Conservation (phyloP, 2,797 vertebrate genomes). For the Nyctibius grandis region DNA sequence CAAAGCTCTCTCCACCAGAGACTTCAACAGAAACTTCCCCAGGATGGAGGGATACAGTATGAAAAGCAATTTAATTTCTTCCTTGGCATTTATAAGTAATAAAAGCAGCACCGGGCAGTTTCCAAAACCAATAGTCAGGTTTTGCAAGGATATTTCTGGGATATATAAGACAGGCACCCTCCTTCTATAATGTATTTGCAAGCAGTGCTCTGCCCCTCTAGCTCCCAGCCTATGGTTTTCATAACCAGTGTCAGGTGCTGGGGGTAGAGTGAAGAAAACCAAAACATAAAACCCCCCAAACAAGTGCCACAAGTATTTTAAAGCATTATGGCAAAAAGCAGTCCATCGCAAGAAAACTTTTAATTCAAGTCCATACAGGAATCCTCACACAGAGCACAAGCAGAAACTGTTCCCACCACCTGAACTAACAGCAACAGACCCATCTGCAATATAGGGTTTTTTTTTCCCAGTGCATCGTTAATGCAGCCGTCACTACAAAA, state of each 20-base stretch:
- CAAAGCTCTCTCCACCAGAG: slow-evolving; percentile 1
- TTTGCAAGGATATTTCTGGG: not conserved
- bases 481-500: not conserved
- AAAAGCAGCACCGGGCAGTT: not conserved
- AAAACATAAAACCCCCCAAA: not conserved
- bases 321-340: not conserved
- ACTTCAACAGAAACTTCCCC: not conserved
- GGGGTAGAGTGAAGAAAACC: not conserved
- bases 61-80: slow-evolving; percentile 37
- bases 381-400: not conserved
- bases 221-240: not conserved
- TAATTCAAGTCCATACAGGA: fast-evolving
- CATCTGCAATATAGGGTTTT: not conserved
- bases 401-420: not conserved
- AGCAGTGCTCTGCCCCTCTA: not conserved
- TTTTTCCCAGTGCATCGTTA: not conserved
- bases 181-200: not conserved
- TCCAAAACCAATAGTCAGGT: not conserved
- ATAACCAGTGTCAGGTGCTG: no score
- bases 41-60: not conserved
- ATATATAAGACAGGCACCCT: not conserved
- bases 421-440: not conserved
- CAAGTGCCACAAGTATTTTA: not conserved
- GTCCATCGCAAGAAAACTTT: not conserved
- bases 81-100: slow-evolving; percentile 9